Evolutionary conservation across 2,888 invertebrate species (phyloP).

Genomic region (Dugesia japonica): DNA sequence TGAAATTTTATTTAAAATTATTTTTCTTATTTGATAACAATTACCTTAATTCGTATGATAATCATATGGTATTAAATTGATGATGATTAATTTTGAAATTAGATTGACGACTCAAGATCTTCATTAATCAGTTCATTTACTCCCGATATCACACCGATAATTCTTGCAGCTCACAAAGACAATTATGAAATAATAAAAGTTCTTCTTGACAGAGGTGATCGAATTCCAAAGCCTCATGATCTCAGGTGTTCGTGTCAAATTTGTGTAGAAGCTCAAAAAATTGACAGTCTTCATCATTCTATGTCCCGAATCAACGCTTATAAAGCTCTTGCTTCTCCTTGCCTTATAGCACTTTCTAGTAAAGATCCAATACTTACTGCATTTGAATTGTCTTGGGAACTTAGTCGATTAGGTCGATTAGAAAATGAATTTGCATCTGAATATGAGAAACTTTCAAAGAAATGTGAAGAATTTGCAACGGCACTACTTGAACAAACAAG

Average conservation of each 20-base stretch:
- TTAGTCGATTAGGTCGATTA: slow-evolving; percentile 75
- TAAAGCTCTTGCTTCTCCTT: slow-evolving; percentile 74
- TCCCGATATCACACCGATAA: slow-evolving; percentile 89
- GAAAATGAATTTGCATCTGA: slow-evolving; percentile 65
- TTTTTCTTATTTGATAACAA: too few species aligned
- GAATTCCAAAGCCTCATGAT: slow-evolving; percentile 54
- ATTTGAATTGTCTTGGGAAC: slow-evolving; percentile 90
- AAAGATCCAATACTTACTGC: slow-evolving; percentile 93
- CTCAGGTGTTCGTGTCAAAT: slow-evolving; percentile 75
- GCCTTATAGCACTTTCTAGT: slow-evolving; percentile 80
- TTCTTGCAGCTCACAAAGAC: slow-evolving; percentile 85
- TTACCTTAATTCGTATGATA: too few species aligned
- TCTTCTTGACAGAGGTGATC: slow-evolving; percentile 77
- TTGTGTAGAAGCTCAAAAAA: slow-evolving; percentile 72
- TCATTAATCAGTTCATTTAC: slow-evolving; percentile 53
- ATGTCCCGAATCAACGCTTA: slow-evolving; percentile 37
- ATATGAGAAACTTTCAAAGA: slow-evolving; percentile 45
- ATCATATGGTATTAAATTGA: too few species aligned
- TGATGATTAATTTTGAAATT: too few species aligned
- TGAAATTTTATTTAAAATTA: too few species aligned
- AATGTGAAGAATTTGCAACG: slow-evolving; percentile 11
- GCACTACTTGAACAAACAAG: not conserved
- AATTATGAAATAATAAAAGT: slow-evolving; percentile 98
- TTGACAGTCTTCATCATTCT: slow-evolving; percentile 60
- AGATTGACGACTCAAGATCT: not conserved